phyloP scores from a whole-genome alignment of 2,797 vertebrate genomes.

The Zenarchopterus dispar region DNA sequence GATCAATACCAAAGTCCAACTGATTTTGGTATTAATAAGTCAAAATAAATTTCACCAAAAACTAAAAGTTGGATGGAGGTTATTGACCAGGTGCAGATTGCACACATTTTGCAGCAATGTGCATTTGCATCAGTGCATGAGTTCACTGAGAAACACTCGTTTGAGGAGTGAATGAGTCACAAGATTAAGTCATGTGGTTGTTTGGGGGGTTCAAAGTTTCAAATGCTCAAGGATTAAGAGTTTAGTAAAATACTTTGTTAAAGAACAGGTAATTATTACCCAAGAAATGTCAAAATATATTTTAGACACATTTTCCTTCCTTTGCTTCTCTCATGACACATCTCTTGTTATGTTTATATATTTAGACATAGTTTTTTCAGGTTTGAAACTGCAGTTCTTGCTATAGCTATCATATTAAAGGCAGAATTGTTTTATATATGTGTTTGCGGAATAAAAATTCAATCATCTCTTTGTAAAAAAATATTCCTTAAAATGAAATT shows the following conservation, averaged over 20 bases:
- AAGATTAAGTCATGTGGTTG: slow-evolving; percentile 13
- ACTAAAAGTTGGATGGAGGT: background rate
- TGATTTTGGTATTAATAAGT: background rate
- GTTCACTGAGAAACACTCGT: slow-evolving; percentile 20
- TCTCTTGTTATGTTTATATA: too few species aligned
- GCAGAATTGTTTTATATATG: slow-evolving; percentile 10
- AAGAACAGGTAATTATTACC: too few species aligned
- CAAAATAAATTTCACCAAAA: slow-evolving; percentile 13
- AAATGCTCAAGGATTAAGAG: background rate
- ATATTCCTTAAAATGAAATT: slow-evolving; percentile 37
- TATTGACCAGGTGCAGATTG: slow-evolving; percentile 4
- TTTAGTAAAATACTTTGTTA: background rate
- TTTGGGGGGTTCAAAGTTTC: background rate
- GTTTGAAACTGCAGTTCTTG: too few species aligned
- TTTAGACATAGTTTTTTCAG: too few species aligned
- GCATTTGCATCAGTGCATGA: slow-evolving; percentile 39
- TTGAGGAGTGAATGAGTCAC: slow-evolving; percentile 43
- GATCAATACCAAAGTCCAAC: too few species aligned
- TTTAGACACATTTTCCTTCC: too few species aligned
- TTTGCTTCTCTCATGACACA: too few species aligned
- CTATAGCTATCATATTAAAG: background rate
- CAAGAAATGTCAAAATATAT: too few species aligned
- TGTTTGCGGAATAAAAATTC: slow-evolving; percentile 7
- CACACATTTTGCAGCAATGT: slow-evolving; percentile 40
- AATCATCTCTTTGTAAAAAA: slow-evolving; percentile 11